Percentiles rank a stretch among this genome's conserved stretches.
These are phyloP conservation scores for Sardinella longiceps DNA, from an alignment of 2,797 vertebrate genomes.

Conservation along the genomic window DNA sequence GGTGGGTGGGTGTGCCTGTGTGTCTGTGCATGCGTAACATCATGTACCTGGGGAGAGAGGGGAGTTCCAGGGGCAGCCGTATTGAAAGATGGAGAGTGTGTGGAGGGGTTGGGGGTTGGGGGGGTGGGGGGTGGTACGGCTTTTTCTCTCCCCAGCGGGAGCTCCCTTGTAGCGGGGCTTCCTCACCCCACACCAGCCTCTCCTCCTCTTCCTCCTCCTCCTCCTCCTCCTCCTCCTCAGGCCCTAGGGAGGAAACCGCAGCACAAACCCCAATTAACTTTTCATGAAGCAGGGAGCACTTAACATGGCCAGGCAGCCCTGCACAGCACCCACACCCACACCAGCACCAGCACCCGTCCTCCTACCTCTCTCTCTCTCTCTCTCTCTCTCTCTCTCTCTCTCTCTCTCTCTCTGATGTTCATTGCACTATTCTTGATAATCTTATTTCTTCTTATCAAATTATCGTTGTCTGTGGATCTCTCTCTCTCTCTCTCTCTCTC, in stretches of 20 bases:
- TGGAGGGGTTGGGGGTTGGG: not conserved
- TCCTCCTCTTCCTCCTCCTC: too few species aligned
- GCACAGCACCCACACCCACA: not conserved
- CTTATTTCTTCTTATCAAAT: too few species aligned
- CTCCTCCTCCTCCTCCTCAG: not conserved
- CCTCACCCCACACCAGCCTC: not conserved
- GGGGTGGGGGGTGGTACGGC: not conserved
- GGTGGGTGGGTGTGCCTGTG: not conserved
- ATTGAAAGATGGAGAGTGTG: not conserved
- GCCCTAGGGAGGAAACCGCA: conserved; percentile 39
- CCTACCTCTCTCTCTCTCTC: not conserved
- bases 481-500: not conserved
- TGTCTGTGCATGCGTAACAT: not conserved
- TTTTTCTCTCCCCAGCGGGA: not conserved
- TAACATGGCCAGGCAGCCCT: conserved; percentile 19
- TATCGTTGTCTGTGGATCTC: too few species aligned
- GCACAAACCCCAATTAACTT: conserved; percentile 48
- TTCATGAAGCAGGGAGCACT: conserved; percentile 35
- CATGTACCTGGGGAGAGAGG: not conserved
- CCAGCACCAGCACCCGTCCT: not conserved
- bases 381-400: not conserved
- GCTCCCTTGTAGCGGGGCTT: not conserved
- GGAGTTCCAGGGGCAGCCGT: not conserved
- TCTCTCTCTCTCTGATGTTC: not conserved
- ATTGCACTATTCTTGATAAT: too few species aligned